phyloP scores from a whole-genome alignment of 2,888 invertebrate species.

The Tetheella fluctuosa region DNA sequence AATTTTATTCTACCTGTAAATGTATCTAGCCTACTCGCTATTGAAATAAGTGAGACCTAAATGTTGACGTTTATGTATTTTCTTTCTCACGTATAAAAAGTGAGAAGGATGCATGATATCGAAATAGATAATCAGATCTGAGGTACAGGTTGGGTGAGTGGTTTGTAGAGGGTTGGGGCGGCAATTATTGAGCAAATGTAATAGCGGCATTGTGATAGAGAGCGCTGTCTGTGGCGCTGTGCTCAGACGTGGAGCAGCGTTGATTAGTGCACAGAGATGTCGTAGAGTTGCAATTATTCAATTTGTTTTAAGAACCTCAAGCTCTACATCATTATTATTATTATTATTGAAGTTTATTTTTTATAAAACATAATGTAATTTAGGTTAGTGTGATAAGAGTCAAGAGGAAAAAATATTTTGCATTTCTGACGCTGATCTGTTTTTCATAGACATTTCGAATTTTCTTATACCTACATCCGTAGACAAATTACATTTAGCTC shows the following conservation, averaged over 20 bases:
- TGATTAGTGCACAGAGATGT: constrained; percentile 70
- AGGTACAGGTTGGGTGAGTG: constrained; percentile 21
- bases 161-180: constrained; percentile 48
- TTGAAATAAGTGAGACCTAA: background rate
- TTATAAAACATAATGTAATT: no score
- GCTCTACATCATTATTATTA: no score
- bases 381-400: no score
- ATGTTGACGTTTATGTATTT: background rate
- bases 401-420: no score
- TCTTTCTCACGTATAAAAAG: background rate
- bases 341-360: no score
- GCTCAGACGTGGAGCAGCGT: constrained; percentile 69
- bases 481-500: no score
- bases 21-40: background rate
- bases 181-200: constrained; percentile 83
- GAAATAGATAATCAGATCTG: background rate
- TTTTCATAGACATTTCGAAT: no score
- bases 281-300: constrained; percentile 43
- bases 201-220: constrained; percentile 81
- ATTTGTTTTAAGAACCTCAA: background rate
- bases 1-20: background rate
- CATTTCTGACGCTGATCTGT: no score
- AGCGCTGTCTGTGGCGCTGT: constrained; percentile 40
- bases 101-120: background rate
- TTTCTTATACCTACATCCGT: no score